These are phyloP conservation scores for Castor canadensis DNA, from an alignment of 2,113 vertebrate genomes.

Conservation along the genomic window DNA sequence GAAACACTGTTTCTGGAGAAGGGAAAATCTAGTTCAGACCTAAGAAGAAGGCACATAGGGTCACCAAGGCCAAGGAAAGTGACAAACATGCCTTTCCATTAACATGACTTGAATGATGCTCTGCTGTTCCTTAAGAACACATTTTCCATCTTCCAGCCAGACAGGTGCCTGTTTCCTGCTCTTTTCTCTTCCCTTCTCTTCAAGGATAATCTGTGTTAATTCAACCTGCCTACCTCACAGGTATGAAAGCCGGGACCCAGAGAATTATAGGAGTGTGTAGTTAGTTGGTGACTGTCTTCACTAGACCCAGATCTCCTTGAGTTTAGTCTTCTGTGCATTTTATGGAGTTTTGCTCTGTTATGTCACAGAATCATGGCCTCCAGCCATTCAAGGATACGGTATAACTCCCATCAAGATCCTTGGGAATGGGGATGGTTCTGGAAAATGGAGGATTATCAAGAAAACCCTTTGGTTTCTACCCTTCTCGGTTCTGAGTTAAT, in stretches of 20 bases:
- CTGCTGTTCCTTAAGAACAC: background rate
- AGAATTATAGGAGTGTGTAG: background rate
- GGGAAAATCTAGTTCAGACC: too few species aligned
- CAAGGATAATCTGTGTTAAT: background rate
- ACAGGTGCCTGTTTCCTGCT: background rate
- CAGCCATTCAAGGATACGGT: background rate
- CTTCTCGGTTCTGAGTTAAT: background rate
- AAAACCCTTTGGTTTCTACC: background rate
- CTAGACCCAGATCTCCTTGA: background rate
- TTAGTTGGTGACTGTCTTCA: background rate
- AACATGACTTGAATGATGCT: background rate
- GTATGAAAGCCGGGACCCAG: background rate
- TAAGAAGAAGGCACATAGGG: background rate
- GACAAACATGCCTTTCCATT: background rate
- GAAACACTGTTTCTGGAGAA: background rate
- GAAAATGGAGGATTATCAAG: background rate
- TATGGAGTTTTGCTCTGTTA: background rate
- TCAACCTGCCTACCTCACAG: background rate
- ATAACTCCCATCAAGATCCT: background rate
- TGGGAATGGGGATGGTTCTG: background rate
- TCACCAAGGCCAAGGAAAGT: background rate
- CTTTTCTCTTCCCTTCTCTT: background rate
- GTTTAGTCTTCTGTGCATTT: background rate
- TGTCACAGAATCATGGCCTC: background rate
- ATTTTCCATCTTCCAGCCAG: background rate